Conservation (phyloP, 1,140 invertebrate species). For the Leguminivora glycinivorella region DNA sequence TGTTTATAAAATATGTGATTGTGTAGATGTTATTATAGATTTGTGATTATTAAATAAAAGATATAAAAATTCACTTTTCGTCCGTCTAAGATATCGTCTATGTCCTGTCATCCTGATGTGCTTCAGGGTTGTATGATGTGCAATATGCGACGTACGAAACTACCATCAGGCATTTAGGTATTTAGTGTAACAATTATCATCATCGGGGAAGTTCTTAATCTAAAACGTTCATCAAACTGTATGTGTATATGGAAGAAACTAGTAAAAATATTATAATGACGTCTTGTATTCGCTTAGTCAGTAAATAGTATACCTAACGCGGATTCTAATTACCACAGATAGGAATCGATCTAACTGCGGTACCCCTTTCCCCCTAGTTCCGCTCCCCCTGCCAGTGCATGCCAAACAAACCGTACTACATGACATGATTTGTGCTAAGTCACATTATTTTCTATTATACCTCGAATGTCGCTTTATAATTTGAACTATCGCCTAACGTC, state of each 20-base stretch:
- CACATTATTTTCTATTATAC: conserved; percentile 6
- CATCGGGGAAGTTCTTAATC: too few species aligned
- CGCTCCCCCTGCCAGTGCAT: conserved; percentile 24
- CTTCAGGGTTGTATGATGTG: too few species aligned
- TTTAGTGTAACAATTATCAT: too few species aligned
- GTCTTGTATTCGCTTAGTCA: conserved; percentile 39
- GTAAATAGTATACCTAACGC: conserved; percentile 55
- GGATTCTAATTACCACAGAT: conserved; percentile 71
- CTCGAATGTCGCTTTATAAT: background rate
- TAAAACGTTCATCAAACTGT: too few species aligned
- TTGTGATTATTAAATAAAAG: too few species aligned
- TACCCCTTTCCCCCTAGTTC: conserved; percentile 38
- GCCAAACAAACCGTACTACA: conserved; percentile 29
- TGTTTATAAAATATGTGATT: too few species aligned
- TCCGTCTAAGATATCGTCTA: too few species aligned
- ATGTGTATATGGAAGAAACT: background rate
- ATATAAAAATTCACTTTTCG: too few species aligned
- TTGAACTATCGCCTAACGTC: background rate
- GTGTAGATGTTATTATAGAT: too few species aligned
- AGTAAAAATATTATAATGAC: background rate
- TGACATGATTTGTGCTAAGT: conserved; percentile 9
- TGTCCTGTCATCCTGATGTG: too few species aligned
- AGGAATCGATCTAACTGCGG: conserved; percentile 69
- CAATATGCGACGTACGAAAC: too few species aligned
- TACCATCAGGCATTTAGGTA: too few species aligned